phyloP scores from a whole-genome alignment of 37 sponge, comb jelly and placozoan species.

The Ianthella basta region DNA sequence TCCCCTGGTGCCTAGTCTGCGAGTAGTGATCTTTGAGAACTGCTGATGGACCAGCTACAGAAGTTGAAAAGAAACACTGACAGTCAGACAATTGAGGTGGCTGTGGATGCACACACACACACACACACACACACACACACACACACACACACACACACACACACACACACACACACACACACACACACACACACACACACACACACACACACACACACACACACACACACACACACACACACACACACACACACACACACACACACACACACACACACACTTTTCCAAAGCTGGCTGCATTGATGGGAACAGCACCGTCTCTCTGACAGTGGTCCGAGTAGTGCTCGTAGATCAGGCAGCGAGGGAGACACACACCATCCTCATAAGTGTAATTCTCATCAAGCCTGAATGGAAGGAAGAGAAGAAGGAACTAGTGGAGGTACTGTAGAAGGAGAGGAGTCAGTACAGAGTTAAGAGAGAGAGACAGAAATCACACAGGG shows the following conservation, averaged over 20 bases:
- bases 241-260: neutral
- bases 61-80: neutral
- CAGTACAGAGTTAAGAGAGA: neutral
- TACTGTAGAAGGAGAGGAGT: neutral
- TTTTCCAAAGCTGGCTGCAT: constrained; percentile 99
- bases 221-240: neutral
- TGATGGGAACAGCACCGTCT: constrained; percentile 74
- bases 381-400: constrained; percentile 83
- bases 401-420: constrained; percentile 59
- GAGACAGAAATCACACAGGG: constrained; percentile 1
- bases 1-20: constrained; percentile 81
- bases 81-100: too few relatives aligned
- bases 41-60: constrained; percentile 74
- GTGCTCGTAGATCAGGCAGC: constrained; percentile 91
- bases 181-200: constrained; percentile 32
- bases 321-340: constrained; percentile 88
- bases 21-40: constrained; percentile 76
- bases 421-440: neutral
- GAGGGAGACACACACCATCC: constrained; percentile 89
- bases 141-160: constrained; percentile 24
- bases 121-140: constrained; percentile 39
- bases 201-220: constrained; percentile 29
- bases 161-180: neutral
- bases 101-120: too few relatives aligned
- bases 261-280: constrained; percentile 46